Evolutionary conservation across 2,113 vertebrate species (phyloP).

Genomic region (Synchiropus splendidus): DNA sequence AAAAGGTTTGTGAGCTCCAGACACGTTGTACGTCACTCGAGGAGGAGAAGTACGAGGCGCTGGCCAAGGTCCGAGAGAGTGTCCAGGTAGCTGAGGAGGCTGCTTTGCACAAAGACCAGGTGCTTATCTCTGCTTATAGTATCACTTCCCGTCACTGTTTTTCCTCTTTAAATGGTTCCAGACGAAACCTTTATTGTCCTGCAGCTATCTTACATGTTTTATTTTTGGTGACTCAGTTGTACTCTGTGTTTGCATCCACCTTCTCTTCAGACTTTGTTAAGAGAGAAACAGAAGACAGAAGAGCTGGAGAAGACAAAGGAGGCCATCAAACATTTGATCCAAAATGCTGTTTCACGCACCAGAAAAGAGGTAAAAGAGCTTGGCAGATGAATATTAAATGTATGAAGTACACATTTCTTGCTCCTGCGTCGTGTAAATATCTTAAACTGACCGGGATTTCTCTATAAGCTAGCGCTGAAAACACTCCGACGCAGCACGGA

Average conservation of each 20-base stretch:
- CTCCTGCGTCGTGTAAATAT: too few relatives aligned
- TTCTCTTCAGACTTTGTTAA: constrained; percentile 76
- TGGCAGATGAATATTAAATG: too few relatives aligned
- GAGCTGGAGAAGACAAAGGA: constrained; percentile 79
- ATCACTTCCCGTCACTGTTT: background rate
- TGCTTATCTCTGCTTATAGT: constrained; percentile 30
- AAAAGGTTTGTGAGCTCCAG: constrained; percentile 73
- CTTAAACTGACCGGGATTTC: background rate
- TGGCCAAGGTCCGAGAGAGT: constrained; percentile 73
- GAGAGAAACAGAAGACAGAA: constrained; percentile 81
- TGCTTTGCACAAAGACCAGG: constrained; percentile 81
- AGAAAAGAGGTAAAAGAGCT: constrained; percentile 71
- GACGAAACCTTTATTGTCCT: background rate
- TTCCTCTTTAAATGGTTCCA: too few relatives aligned
- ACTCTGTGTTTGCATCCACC: background rate
- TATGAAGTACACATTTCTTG: too few relatives aligned
- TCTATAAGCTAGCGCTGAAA: too few relatives aligned
- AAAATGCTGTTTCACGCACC: constrained; percentile 70
- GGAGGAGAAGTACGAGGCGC: constrained; percentile 75
- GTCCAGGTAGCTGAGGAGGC: constrained; percentile 84
- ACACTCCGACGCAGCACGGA: too few relatives aligned
- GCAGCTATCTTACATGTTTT: background rate
- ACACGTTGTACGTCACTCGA: constrained; percentile 62
- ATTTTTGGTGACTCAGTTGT: background rate
- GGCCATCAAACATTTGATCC: constrained; percentile 71